Evolutionary conservation across 1,140 invertebrate genomes (phyloP).

Genomic region (Microplitis mediator): DNA sequence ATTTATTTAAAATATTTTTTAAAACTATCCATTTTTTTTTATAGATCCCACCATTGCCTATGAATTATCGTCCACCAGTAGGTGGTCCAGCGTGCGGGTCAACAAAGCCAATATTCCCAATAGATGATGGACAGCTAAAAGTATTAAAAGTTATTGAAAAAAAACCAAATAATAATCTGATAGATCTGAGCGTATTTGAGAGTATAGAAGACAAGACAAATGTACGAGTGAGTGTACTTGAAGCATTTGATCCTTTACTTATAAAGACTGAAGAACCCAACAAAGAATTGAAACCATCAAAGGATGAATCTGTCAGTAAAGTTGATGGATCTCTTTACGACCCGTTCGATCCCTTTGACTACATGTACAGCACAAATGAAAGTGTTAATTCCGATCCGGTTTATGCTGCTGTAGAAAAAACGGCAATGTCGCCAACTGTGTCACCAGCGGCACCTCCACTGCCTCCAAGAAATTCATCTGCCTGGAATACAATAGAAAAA

Average conservation of each 20-base stretch:
- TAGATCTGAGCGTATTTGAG: conserved; percentile 62
- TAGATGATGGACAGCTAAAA: conserved; percentile 53
- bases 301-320: conserved; percentile 47
- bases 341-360: conserved; percentile 86
- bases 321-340: conserved; percentile 78
- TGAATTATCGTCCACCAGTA: conserved; percentile 49
- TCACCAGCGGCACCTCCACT: conserved; percentile 67
- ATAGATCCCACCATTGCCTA: conserved; percentile 60
- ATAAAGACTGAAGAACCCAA: conserved; percentile 58
- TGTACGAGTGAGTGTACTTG: conserved; percentile 78
- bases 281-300: conserved; percentile 28
- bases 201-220: conserved; percentile 63
- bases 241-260: conserved; percentile 83
- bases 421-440: conserved; percentile 66
- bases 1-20: neutral
- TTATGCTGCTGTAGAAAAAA: conserved; percentile 75
- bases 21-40: conserved; percentile 26
- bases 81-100: conserved; percentile 21
- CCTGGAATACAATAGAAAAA: conserved; percentile 64
- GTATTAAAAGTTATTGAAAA: conserved; percentile 62
- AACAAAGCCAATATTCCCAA: conserved; percentile 35
- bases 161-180: conserved; percentile 65
- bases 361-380: conserved; percentile 76
- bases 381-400: conserved; percentile 77
- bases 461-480: conserved; percentile 65